Conservation (phyloP, 92 coral and sea anemone genomes). For the Montipora capitata region DNA sequence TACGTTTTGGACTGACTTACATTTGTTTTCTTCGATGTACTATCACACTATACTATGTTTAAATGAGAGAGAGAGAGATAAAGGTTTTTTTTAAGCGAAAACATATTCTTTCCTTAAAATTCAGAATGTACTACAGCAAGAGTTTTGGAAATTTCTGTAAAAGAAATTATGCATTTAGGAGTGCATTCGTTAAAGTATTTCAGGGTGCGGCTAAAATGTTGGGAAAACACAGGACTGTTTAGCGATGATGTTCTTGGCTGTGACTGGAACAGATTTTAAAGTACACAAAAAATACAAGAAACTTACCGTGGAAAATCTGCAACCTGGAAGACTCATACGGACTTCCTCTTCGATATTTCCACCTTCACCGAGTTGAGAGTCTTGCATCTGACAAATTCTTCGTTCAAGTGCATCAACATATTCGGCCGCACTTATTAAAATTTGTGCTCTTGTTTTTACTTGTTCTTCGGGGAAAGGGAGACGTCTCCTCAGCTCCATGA, state of each 20-base stretch:
- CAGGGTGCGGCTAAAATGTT: neutral
- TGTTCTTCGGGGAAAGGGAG: neutral
- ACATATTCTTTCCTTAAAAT: too few relatives aligned
- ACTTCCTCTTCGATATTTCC: neutral
- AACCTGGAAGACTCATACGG: conserved; percentile 19
- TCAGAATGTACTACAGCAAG: too few relatives aligned
- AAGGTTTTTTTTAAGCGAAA: too few relatives aligned
- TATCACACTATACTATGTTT: too few relatives aligned
- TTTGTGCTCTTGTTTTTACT: neutral
- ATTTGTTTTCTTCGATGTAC: too few relatives aligned
- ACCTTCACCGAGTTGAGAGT: neutral
- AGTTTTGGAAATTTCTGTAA: too few relatives aligned
- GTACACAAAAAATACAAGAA: neutral
- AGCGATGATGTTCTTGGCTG: too few relatives aligned
- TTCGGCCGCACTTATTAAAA: neutral
- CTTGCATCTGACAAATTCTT: neutral
- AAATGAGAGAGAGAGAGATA: too few relatives aligned
- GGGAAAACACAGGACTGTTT: too few relatives aligned
- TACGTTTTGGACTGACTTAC: too few relatives aligned
- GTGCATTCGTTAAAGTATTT: neutral
- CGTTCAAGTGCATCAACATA: conserved; percentile 13
- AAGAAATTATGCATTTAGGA: too few relatives aligned
- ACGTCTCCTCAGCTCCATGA: neutral
- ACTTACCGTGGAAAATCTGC: conserved; percentile 30
- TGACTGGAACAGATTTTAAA: neutral